These are phyloP conservation scores for Drosophila paulistorum DNA, from an alignment of 1,140 invertebrate genomes.

Conservation along the genomic window DNA sequence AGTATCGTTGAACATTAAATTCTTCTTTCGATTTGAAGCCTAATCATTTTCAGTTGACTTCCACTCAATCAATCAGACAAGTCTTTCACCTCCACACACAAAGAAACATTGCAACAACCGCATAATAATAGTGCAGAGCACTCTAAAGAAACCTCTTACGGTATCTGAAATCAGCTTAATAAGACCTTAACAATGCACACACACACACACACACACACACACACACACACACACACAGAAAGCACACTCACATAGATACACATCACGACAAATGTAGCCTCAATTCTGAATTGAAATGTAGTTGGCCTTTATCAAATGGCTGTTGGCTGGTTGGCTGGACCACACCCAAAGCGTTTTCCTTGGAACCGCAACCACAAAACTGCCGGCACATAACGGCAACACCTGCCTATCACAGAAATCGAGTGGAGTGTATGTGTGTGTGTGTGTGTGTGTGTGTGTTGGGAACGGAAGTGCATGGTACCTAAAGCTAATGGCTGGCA, in stretches of 20 bases:
- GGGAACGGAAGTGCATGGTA: slow-evolving; percentile 46
- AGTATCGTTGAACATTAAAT: too few species aligned
- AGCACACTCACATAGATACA: background rate
- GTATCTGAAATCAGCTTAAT: slow-evolving; percentile 46
- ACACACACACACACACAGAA: background rate
- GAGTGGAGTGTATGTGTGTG: background rate
- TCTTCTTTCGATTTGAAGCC: background rate
- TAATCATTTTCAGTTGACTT: slow-evolving; percentile 13
- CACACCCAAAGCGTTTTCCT: slow-evolving; percentile 38
- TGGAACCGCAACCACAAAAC: slow-evolving; percentile 33
- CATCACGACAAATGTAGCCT: slow-evolving; percentile 19
- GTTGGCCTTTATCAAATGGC: slow-evolving; percentile 40
- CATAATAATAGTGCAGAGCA: slow-evolving; percentile 11
- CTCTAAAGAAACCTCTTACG: slow-evolving; percentile 15
- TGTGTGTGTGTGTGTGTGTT: slow-evolving; percentile 32
- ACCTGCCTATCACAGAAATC: slow-evolving; percentile 47
- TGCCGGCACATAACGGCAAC: slow-evolving; percentile 43
- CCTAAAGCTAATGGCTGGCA: slow-evolving; percentile 39
- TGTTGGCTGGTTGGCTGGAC: slow-evolving; percentile 19
- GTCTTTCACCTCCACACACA: slow-evolving; percentile 1
- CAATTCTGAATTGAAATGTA: slow-evolving; percentile 38
- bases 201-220: slow-evolving; percentile 1
- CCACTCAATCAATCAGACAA: slow-evolving; percentile 17
- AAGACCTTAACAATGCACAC: slow-evolving; percentile 35
- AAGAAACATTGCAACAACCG: slow-evolving; percentile 3